Percentiles rank a stretch among this genome's conserved stretches.
Evolutionary conservation across 1,140 invertebrate genomes (phyloP).

Genomic region (Drosophila pectinifera): DNA sequence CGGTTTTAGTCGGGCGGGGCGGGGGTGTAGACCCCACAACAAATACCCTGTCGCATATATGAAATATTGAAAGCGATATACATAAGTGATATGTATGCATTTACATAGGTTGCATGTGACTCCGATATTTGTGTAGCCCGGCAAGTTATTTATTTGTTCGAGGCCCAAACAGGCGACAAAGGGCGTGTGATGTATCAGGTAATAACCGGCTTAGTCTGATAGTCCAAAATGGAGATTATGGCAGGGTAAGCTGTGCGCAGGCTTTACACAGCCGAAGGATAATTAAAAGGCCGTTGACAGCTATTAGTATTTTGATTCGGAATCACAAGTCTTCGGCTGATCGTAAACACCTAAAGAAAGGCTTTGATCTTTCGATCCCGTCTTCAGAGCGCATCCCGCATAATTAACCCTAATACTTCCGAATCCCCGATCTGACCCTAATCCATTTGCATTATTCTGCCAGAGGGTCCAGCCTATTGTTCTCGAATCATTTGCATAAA

Average conservation of each 20-base stretch:
- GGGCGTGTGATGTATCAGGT: slow-evolving; percentile 51
- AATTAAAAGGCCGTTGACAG: slow-evolving; percentile 10
- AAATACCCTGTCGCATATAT: slow-evolving; percentile 40
- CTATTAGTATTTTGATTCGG: background rate
- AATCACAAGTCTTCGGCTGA: background rate
- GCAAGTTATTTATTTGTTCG: slow-evolving; percentile 43
- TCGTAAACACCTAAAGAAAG: background rate
- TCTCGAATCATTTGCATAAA: slow-evolving; percentile 37
- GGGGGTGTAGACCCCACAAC: slow-evolving; percentile 10
- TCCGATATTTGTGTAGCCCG: slow-evolving; percentile 19
- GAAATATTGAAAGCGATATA: slow-evolving; percentile 58
- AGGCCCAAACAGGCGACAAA: slow-evolving; percentile 26
- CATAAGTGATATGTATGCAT: slow-evolving; percentile 40
- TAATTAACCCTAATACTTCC: background rate
- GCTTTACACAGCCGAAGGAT: slow-evolving; percentile 2
- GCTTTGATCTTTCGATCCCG: background rate
- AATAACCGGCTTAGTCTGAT: slow-evolving; percentile 45
- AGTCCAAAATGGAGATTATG: slow-evolving; percentile 45
- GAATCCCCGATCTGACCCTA: background rate
- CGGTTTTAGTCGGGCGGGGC: slow-evolving; percentile 38
- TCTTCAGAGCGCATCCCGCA: background rate
- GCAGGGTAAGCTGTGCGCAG: slow-evolving; percentile 26
- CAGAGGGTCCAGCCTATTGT: slow-evolving; percentile 10
- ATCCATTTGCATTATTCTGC: background rate
- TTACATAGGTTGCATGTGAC: slow-evolving; percentile 26